Conservation (phyloP, 2,797 vertebrate genomes). For the Paramormyrops hopkinsi region DNA sequence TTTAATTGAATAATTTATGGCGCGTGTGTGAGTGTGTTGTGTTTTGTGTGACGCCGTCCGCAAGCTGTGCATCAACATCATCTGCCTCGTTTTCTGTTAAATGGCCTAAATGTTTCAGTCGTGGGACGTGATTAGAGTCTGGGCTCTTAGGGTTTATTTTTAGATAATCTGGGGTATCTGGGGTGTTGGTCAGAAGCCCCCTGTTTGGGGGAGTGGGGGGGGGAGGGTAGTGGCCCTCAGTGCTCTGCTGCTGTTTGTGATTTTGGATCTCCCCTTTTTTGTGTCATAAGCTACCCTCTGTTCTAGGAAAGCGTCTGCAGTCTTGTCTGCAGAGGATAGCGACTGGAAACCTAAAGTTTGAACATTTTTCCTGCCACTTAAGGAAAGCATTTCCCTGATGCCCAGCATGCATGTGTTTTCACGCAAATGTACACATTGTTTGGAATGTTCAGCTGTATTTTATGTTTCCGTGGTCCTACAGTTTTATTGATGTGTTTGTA, state of each 20-base stretch:
- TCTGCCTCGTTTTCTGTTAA: not conserved
- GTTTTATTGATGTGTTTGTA: not conserved
- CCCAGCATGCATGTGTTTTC: not conserved
- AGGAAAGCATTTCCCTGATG: not conserved
- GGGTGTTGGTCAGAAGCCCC: not conserved
- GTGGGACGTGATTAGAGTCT: not conserved
- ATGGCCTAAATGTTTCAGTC: not conserved
- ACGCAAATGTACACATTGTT: not conserved
- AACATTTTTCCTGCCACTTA: not conserved
- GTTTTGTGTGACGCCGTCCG: not conserved
- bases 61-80: not conserved
- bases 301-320: not conserved
- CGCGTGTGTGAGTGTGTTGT: not conserved
- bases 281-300: not conserved
- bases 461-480: not conserved
- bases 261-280: not conserved
- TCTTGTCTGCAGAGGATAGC: not conserved
- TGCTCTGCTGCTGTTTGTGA: not conserved
- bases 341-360: not conserved
- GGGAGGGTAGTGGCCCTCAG: not conserved
- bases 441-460: not conserved
- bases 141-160: not conserved
- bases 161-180: not conserved
- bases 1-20: not conserved
- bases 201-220: not conserved